phyloP scores from a whole-genome alignment of 2,888 invertebrate species.

The Mesoligia furuncula region DNA sequence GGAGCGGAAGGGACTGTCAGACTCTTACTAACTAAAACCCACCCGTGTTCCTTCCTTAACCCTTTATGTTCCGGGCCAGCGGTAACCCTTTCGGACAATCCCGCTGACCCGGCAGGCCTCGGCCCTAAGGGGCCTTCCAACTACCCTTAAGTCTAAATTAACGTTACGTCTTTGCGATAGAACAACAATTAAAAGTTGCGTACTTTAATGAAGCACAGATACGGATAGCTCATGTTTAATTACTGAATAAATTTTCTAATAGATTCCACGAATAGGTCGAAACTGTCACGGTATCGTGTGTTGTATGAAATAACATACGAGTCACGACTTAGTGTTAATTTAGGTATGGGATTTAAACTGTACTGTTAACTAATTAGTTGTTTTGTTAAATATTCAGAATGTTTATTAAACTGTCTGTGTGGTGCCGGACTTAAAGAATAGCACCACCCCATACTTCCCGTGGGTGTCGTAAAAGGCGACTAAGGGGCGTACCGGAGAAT shows the following conservation, averaged over 20 bases:
- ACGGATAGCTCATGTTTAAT: slow-evolving; percentile 29
- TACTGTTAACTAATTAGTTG: slow-evolving; percentile 46
- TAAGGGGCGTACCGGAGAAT: too few relatives aligned
- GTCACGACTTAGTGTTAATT: slow-evolving; percentile 56
- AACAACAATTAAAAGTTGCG: slow-evolving; percentile 12
- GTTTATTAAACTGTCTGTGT: slow-evolving; percentile 5
- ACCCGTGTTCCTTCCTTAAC: too few relatives aligned
- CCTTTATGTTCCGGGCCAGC: too few relatives aligned
- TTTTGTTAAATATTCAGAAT: slow-evolving; percentile 29
- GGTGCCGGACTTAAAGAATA: too few relatives aligned
- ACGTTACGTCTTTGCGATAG: neutral
- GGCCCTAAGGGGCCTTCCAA: too few relatives aligned
- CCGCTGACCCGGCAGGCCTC: too few relatives aligned
- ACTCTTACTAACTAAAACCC: too few relatives aligned
- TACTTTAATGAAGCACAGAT: slow-evolving; percentile 19
- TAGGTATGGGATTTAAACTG: slow-evolving; percentile 47
- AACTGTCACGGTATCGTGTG: slow-evolving; percentile 55
- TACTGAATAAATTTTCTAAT: slow-evolving; percentile 42
- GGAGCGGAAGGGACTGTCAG: too few relatives aligned
- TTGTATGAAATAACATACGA: slow-evolving; percentile 48
- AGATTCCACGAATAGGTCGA: slow-evolving; percentile 48
- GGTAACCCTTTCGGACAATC: too few relatives aligned
- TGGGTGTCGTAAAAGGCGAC: too few relatives aligned
- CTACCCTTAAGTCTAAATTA: neutral
- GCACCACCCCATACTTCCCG: too few relatives aligned